These are phyloP conservation scores for Tricholaema leucomelas DNA, from an alignment of 2,113 vertebrate genomes.

Conservation along the genomic window DNA sequence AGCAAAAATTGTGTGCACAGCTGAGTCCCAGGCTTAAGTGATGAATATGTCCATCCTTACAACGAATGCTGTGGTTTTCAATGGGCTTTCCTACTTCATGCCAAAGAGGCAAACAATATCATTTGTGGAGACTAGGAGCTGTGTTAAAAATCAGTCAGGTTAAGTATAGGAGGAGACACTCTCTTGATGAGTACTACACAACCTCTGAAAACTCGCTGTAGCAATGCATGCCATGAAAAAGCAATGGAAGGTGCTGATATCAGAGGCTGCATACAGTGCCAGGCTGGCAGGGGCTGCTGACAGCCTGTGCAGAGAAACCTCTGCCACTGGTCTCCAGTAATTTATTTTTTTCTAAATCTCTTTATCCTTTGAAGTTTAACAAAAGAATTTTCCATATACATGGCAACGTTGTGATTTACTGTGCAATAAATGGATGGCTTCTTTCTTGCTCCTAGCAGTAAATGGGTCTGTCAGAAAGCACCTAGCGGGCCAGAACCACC, in stretches of 20 bases:
- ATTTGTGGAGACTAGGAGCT: background rate
- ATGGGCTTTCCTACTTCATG: background rate
- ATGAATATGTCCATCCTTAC: background rate
- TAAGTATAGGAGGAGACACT: background rate
- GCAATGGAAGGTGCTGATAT: background rate
- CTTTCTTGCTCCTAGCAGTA: background rate
- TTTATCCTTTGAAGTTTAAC: background rate
- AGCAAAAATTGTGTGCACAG: constrained; percentile 1
- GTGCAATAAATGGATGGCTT: background rate
- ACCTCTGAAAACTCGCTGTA: background rate
- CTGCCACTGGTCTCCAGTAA: background rate
- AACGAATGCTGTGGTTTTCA: background rate
- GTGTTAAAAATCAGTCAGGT: constrained; percentile 5
- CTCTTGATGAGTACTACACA: background rate
- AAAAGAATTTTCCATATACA: background rate
- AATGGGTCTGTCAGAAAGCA: background rate
- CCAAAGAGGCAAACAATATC: background rate
- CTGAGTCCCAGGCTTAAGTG: background rate
- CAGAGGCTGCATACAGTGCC: background rate
- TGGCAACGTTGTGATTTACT: background rate
- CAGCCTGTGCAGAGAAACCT: background rate
- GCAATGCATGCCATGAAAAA: background rate
- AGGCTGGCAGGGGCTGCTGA: background rate
- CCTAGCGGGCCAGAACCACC: accelerated
- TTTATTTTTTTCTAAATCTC: too few species aligned